Evolutionary conservation across 2,888 invertebrate genomes (phyloP).

Genomic region (Apodemia duryi): DNA sequence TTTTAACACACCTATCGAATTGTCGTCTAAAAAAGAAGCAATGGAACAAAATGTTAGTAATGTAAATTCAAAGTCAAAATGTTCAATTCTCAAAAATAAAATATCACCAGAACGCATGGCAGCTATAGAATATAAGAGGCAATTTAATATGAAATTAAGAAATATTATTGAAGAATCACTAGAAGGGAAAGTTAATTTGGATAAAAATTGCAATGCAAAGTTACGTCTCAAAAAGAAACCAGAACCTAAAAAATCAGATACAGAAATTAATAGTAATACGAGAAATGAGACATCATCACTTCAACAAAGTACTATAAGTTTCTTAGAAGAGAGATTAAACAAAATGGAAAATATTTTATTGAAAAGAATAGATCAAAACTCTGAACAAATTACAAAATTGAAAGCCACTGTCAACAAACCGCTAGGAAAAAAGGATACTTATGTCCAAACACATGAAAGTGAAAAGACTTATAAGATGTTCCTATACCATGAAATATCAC

Average conservation of each 20-base stretch:
- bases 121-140: constrained; percentile 60
- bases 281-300: background rate
- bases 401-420: constrained; percentile 37
- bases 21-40: background rate
- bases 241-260: background rate
- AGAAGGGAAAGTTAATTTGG: constrained; percentile 38
- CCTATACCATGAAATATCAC: constrained; percentile 59
- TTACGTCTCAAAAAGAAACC: background rate
- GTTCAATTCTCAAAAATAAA: constrained; percentile 38
- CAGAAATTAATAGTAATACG: background rate
- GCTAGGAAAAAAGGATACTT: constrained; percentile 33
- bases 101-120: constrained; percentile 56
- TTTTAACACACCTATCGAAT: background rate
- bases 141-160: constrained; percentile 63
- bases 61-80: constrained; percentile 22
- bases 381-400: constrained; percentile 51
- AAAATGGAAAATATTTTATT: constrained; percentile 58
- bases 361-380: constrained; percentile 60
- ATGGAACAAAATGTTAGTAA: background rate
- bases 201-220: constrained; percentile 20
- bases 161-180: constrained; percentile 59
- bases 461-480: constrained; percentile 50
- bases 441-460: constrained; percentile 45
- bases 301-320: constrained; percentile 46
- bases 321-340: constrained; percentile 54